Evolutionary conservation across 2,888 invertebrate species (phyloP).

Genomic region (Protula sp.): DNA sequence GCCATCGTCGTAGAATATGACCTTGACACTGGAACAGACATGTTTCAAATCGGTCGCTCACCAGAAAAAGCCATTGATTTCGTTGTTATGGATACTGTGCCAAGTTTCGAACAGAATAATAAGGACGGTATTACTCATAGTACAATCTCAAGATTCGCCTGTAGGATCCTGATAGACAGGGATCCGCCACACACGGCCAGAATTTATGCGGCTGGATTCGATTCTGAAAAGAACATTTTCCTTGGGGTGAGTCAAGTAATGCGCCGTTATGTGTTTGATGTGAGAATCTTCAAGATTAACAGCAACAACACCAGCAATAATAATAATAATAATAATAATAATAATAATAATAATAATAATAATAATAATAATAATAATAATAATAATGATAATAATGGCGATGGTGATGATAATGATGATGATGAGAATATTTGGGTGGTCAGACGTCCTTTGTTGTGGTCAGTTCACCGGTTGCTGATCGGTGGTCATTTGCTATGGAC

Average conservation of each 20-base stretch:
- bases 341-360: no score
- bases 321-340: no score
- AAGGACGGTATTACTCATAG: constrained; percentile 48
- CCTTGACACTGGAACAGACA: constrained; percentile 91
- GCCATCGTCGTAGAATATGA: constrained; percentile 98
- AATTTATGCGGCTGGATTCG: constrained; percentile 99
- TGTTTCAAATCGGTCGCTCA: constrained; percentile 99
- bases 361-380: no score
- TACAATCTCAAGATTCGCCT: constrained; percentile 92
- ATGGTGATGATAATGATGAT: no score
- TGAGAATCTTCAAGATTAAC: no score
- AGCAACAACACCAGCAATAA: no score
- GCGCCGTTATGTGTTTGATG: no score
- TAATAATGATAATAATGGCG: no score
- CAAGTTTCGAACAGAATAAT: constrained; percentile 58
- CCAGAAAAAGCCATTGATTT: constrained; percentile 98
- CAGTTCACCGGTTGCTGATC: no score
- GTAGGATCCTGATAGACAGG: constrained; percentile 91
- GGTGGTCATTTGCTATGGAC: no score
- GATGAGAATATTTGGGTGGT: no score
- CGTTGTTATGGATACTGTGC: constrained; percentile 98
- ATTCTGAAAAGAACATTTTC: constrained; percentile 96
- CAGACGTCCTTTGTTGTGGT: no score
- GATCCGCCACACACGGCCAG: constrained; percentile 79
- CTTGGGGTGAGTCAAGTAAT: constrained; percentile 94